Evolutionary conservation across 2,888 invertebrate species (phyloP).

Genomic region (Caenorhabditis sp.): DNA sequence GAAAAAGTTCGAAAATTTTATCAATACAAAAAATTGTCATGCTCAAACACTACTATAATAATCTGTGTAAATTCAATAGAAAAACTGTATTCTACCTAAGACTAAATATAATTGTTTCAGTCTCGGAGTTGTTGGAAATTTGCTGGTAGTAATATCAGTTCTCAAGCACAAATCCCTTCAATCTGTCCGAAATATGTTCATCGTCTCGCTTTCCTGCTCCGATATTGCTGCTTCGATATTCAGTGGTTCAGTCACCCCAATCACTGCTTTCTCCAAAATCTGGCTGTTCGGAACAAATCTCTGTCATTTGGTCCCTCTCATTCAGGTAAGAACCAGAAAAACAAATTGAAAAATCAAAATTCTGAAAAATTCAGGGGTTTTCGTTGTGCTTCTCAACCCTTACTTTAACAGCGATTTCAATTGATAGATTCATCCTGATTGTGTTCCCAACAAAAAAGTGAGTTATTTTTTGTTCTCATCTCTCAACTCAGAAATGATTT

Average conservation of each 20-base stretch:
- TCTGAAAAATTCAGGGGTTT: slow-evolving; percentile 75
- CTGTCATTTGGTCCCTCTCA: slow-evolving; percentile 90
- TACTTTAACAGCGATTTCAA: slow-evolving; percentile 93
- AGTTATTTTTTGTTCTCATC: not conserved
- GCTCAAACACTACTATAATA: too few species aligned
- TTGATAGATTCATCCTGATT: slow-evolving; percentile 80
- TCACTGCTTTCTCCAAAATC: slow-evolving; percentile 86
- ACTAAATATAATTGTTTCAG: slow-evolving; percentile 44
- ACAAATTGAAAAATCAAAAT: not conserved
- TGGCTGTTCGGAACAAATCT: slow-evolving; percentile 92
- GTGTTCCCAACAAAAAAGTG: slow-evolving; percentile 65
- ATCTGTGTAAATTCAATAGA: too few species aligned
- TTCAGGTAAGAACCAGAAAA: slow-evolving; percentile 79
- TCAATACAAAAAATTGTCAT: too few species aligned
- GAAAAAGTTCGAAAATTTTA: too few species aligned
- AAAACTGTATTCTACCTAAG: not conserved
- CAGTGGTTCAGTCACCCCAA: slow-evolving; percentile 89
- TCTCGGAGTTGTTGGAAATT: slow-evolving; percentile 65
- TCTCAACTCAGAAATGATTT: slow-evolving; percentile 7
- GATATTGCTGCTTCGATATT: slow-evolving; percentile 91
- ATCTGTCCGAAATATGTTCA: slow-evolving; percentile 69
- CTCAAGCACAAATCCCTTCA: slow-evolving; percentile 59
- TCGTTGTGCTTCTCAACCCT: slow-evolving; percentile 96
- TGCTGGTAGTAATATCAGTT: slow-evolving; percentile 64
- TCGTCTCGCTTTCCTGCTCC: slow-evolving; percentile 74